phyloP scores from a whole-genome alignment of 2,113 vertebrate genomes.

The Odontophorus gujanensis region DNA sequence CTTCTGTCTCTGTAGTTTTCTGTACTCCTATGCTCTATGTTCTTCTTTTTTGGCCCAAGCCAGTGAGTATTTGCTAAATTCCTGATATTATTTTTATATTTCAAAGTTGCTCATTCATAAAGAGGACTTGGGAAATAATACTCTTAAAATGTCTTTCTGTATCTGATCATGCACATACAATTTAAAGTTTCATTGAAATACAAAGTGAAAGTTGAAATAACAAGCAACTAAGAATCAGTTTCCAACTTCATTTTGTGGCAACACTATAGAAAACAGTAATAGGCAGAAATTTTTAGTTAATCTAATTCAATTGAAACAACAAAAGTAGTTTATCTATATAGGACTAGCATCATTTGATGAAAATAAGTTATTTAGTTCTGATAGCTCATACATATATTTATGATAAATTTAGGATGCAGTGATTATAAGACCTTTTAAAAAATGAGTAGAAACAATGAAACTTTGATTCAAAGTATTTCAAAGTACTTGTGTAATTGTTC shows the following conservation, averaged over 20 bases:
- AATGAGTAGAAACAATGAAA: background rate
- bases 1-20: background rate
- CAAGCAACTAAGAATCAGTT: background rate
- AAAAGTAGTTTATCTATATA: background rate
- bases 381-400: background rate
- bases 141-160: background rate
- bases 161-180: background rate
- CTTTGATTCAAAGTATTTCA: background rate
- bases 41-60: background rate
- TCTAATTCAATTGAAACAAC: background rate
- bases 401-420: background rate
- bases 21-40: background rate
- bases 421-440: background rate
- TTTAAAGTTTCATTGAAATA: background rate
- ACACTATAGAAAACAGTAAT: background rate
- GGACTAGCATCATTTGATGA: background rate
- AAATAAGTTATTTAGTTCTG: background rate
- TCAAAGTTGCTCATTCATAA: background rate
- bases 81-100: background rate
- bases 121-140: background rate
- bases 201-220: background rate
- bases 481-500: conserved; percentile 14
- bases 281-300: background rate
- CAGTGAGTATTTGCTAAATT: background rate
- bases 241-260: background rate